These are phyloP conservation scores for Proteles cristata DNA, from an alignment of 2,113 vertebrate species.

Conservation along the genomic window DNA sequence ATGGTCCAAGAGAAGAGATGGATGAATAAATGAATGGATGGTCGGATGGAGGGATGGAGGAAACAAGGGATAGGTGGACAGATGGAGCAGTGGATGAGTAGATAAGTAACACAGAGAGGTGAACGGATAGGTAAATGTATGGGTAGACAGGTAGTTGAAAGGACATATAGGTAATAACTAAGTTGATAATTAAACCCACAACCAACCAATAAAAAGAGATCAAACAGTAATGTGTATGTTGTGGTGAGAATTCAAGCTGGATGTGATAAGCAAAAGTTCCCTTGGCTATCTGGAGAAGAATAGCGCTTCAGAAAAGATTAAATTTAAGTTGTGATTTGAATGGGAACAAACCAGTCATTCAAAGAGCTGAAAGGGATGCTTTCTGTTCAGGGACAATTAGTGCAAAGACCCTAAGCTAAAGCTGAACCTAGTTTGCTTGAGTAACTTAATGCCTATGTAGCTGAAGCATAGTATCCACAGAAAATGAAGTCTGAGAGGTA, in stretches of 20 bases:
- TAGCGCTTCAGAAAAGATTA: neutral
- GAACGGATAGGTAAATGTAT: neutral
- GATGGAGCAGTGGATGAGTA: neutral
- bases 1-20: neutral
- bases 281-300: neutral
- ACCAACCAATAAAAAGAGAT: neutral
- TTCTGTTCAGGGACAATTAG: neutral
- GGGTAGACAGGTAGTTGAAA: neutral
- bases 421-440: neutral
- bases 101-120: neutral
- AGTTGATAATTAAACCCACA: neutral
- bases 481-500: neutral
- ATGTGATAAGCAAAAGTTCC: neutral
- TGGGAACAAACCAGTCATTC: neutral
- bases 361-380: neutral
- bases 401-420: neutral
- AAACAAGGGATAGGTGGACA: neutral
- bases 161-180: neutral
- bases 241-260: neutral
- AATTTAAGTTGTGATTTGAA: constrained; percentile 13
- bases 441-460: neutral
- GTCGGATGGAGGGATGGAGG: neutral
- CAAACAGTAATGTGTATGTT: neutral
- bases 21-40: neutral
- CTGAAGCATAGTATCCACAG: neutral